These are phyloP conservation scores for Ornithoptera alexandrae DNA, from an alignment of 2,888 invertebrate genomes.

Conservation along the genomic window DNA sequence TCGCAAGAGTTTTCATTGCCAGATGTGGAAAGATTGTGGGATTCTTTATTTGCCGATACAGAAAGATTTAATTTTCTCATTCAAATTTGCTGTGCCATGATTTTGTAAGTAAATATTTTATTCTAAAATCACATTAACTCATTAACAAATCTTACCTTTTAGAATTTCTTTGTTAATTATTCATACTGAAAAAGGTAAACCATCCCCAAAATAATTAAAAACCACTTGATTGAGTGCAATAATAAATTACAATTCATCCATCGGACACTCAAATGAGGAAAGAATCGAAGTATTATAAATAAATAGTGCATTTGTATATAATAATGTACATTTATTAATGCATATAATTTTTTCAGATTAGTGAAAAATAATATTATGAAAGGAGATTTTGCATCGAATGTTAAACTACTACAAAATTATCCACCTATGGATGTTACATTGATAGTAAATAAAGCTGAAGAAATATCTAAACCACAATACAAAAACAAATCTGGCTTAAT, in stretches of 20 bases:
- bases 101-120: constrained; percentile 87
- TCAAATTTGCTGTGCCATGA: constrained; percentile 97
- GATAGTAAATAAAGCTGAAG: constrained; percentile 88
- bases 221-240: too few species aligned
- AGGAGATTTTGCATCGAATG: constrained; percentile 95
- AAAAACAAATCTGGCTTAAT: background rate
- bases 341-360: constrained; percentile 79
- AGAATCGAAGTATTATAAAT: background rate
- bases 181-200: too few species aligned
- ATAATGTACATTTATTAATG: background rate
- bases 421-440: constrained; percentile 93
- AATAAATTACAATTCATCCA: too few species aligned
- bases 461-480: constrained; percentile 69
- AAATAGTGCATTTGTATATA: background rate
- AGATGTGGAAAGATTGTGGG: constrained; percentile 98
- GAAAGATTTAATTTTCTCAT: constrained; percentile 94
- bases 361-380: constrained; percentile 89
- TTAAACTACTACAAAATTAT: constrained; percentile 96
- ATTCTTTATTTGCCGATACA: constrained; percentile 94
- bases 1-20: constrained; percentile 99
- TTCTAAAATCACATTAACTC: background rate
- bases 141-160: too few species aligned
- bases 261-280: too few species aligned
- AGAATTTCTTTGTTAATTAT: too few species aligned
- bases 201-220: too few species aligned